Evolutionary conservation across 2,888 invertebrate species (phyloP).

Genomic region (Leucophenga montana): DNA sequence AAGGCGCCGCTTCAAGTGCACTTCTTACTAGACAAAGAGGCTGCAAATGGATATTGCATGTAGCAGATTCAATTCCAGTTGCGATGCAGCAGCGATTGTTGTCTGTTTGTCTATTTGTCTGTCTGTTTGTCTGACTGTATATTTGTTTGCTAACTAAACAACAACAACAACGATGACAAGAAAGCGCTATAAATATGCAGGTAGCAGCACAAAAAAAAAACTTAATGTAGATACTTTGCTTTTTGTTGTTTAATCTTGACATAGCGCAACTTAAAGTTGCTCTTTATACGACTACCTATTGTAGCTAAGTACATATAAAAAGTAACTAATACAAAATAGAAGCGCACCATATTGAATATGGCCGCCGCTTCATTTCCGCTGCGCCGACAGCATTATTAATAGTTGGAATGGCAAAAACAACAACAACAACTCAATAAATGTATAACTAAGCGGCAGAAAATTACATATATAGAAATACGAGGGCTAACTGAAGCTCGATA

Average conservation of each 20-base stretch:
- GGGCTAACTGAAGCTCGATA: conserved; percentile 55
- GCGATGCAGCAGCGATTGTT: no score
- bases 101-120: not conserved
- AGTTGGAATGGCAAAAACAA: conserved; percentile 29
- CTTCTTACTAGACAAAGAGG: conserved; percentile 20
- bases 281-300: not conserved
- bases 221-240: not conserved
- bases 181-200: not conserved
- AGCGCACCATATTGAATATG: not conserved
- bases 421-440: conserved; percentile 53
- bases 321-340: not conserved
- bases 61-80: not conserved
- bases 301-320: not conserved
- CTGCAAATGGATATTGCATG: conserved; percentile 24
- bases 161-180: not conserved
- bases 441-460: conserved; percentile 43
- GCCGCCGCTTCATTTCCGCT: conserved; percentile 2
- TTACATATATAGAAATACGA: conserved; percentile 48
- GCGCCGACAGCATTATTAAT: conserved; percentile 5
- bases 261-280: not conserved
- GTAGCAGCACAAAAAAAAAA: not conserved
- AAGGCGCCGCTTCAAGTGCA: conserved; percentile 40
- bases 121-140: not conserved
- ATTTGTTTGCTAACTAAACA: conserved; percentile 19
- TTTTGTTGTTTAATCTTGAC: not conserved